These are phyloP conservation scores for Lepidostoma basale DNA, from an alignment of 1,140 invertebrate species.

Conservation along the genomic window DNA sequence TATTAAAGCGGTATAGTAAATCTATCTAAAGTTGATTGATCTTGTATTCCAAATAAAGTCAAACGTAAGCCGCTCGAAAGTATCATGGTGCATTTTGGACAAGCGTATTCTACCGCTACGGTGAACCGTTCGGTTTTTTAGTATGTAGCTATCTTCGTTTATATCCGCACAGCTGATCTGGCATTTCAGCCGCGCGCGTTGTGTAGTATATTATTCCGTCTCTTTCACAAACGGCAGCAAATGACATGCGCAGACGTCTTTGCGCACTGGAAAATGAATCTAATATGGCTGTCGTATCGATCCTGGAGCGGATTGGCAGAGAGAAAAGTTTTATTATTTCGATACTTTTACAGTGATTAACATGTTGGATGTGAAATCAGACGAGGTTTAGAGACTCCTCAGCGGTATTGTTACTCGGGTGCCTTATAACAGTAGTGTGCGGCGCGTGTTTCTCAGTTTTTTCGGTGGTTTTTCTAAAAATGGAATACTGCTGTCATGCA, in stretches of 20 bases:
- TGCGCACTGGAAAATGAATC: conserved; percentile 34
- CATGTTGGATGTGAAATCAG: conserved; percentile 3
- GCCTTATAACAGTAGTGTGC: conserved; percentile 28
- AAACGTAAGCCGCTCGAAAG: too few relatives aligned
- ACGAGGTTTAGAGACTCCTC: background rate
- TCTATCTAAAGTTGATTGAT: too few relatives aligned
- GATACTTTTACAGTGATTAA: conserved; percentile 18
- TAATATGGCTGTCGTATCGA: conserved; percentile 34
- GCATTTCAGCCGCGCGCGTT: background rate
- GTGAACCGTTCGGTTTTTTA: conserved; percentile 19
- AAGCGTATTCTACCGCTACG: too few relatives aligned
- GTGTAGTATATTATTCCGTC: background rate
- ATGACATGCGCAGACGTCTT: conserved; percentile 31
- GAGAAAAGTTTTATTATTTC: conserved; percentile 35
- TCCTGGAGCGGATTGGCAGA: conserved; percentile 15
- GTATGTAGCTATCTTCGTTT: conserved; percentile 18
- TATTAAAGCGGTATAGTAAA: too few relatives aligned
- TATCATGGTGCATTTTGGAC: too few relatives aligned
- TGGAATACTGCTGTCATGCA: conserved; percentile 36
- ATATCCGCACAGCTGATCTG: conserved; percentile 27
- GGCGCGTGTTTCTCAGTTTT: conserved; percentile 16
- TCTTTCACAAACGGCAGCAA: background rate
- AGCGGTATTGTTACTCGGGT: background rate
- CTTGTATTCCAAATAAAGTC: too few relatives aligned
- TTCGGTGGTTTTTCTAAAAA: conserved; percentile 27